These are phyloP conservation scores for Coluber constrictor DNA, from an alignment of 2,797 vertebrate genomes.

Conservation along the genomic window DNA sequence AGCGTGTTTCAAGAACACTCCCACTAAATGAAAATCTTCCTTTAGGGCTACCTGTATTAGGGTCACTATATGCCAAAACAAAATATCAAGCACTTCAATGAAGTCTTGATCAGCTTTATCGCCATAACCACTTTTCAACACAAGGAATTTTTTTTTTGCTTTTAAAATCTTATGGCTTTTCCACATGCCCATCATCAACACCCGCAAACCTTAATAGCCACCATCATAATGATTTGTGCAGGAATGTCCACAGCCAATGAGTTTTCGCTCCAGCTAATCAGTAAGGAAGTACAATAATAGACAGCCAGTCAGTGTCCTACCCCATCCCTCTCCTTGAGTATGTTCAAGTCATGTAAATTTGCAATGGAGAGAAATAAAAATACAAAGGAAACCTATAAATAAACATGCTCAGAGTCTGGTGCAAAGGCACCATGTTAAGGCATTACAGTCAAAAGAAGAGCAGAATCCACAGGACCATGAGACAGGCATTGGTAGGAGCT, in stretches of 20 bases:
- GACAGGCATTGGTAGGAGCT: neutral
- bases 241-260: neutral
- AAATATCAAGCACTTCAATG: conserved; percentile 30
- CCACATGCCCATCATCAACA: neutral
- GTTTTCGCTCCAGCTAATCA: neutral
- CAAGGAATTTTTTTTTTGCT: conserved; percentile 41
- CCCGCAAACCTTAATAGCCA: neutral
- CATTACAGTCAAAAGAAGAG: neutral
- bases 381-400: neutral
- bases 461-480: neutral
- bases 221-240: neutral
- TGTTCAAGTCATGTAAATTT: neutral
- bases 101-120: conserved; percentile 51
- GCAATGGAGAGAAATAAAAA: neutral
- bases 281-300: neutral
- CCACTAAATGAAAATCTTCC: conserved; percentile 24
- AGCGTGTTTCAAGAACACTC: neutral
- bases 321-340: neutral
- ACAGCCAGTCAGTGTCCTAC: neutral
- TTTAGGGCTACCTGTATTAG: conserved; percentile 40
- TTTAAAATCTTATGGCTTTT: conserved; percentile 28
- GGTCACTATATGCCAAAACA: conserved; percentile 30
- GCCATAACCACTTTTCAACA: conserved; percentile 15
- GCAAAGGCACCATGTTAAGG: neutral
- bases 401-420: neutral